These are phyloP conservation scores for Thecophora atra DNA, from an alignment of 2,888 invertebrate species.

Conservation along the genomic window DNA sequence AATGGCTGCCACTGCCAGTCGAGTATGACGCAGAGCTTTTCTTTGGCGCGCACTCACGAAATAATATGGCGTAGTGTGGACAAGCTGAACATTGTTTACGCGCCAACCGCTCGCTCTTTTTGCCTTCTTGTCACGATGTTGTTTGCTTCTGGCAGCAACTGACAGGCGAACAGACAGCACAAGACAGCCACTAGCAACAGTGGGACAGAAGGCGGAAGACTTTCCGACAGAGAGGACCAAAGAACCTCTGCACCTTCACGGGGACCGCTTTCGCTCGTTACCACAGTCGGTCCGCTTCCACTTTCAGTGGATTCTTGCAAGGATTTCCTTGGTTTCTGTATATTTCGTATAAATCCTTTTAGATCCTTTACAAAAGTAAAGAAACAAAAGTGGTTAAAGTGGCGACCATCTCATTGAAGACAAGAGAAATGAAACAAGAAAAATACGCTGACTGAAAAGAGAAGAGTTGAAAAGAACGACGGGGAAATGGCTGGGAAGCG, in stretches of 20 bases:
- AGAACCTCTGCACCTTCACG: background rate
- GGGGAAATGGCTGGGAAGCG: background rate
- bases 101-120: constrained; percentile 21
- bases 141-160: constrained; percentile 33
- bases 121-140: constrained; percentile 16
- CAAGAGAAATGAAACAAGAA: too few species aligned
- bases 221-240: background rate
- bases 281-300: background rate
- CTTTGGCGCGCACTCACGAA: constrained; percentile 14
- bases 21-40: constrained; percentile 15
- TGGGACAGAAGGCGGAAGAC: background rate
- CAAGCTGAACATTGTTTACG: constrained; percentile 29
- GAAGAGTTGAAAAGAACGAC: background rate
- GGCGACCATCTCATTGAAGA: too few species aligned
- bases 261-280: too few species aligned
- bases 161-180: constrained; percentile 31
- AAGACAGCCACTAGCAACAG: constrained; percentile 5
- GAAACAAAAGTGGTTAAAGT: background rate
- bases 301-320: background rate
- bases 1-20: constrained; percentile 47
- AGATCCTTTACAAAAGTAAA: background rate
- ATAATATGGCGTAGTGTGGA: constrained; percentile 19
- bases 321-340: background rate
- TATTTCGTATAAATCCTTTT: background rate
- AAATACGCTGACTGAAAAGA: too few species aligned